These are phyloP conservation scores for Oceanodroma tethys DNA, from an alignment of 2,113 vertebrate species.

Conservation along the genomic window DNA sequence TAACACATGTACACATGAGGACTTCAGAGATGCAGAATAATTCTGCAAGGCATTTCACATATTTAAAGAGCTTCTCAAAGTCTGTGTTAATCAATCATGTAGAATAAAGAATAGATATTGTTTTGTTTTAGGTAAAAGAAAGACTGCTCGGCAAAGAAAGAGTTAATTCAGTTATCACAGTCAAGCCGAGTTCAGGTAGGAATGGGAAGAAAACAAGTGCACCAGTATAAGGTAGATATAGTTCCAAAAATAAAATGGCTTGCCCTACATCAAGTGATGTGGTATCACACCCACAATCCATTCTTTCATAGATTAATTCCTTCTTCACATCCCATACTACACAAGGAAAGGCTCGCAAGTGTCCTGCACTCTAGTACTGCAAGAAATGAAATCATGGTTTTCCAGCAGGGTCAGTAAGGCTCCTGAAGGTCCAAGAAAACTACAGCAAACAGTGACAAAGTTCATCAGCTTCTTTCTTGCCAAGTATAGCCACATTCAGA, in stretches of 20 bases:
- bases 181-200: not conserved
- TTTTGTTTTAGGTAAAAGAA: not conserved
- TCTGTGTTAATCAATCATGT: not conserved
- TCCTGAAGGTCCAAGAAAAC: not conserved
- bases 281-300: not conserved
- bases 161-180: not conserved
- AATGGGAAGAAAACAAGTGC: not conserved
- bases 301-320: not conserved
- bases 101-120: not conserved
- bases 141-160: not conserved
- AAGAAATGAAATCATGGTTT: not conserved
- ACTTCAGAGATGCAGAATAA: not conserved
- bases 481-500: not conserved
- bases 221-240: not conserved
- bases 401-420: not conserved
- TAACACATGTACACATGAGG: not conserved
- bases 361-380: not conserved
- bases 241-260: not conserved
- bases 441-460: not conserved
- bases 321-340: not conserved
- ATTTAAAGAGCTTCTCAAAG: not conserved
- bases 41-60: not conserved
- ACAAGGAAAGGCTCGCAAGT: not conserved
- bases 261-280: not conserved
- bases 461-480: not conserved